These are phyloP conservation scores for Panthera uncia DNA, from an alignment of 2,113 vertebrate species.

Conservation along the genomic window DNA sequence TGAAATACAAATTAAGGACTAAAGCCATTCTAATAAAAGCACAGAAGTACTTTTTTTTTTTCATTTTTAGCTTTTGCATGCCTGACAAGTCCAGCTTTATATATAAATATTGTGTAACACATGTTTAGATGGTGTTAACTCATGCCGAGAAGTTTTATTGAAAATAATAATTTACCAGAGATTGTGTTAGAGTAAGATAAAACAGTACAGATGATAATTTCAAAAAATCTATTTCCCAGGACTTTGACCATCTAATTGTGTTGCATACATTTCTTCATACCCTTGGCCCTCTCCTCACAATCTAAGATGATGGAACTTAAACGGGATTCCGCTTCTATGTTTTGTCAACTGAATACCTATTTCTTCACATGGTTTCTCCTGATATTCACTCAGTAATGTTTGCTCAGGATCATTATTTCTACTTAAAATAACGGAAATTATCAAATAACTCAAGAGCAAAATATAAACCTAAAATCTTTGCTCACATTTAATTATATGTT, in stretches of 20 bases:
- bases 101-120: background rate
- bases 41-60: background rate
- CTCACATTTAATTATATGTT: background rate
- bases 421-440: conserved; percentile 32
- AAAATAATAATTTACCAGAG: background rate
- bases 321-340: background rate
- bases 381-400: conserved; percentile 3
- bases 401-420: conserved; percentile 4
- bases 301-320: background rate
- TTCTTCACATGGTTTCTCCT: conserved; percentile 12
- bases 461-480: conserved; percentile 5
- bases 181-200: background rate
- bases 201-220: background rate
- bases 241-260: background rate
- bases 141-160: background rate
- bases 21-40: background rate
- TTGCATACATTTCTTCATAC: background rate
- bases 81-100: background rate
- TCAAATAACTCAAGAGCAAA: conserved; percentile 27
- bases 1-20: background rate
- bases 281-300: background rate
- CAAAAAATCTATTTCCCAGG: background rate
- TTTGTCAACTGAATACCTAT: background rate
- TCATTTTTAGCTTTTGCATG: background rate
- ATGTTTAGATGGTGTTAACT: background rate